These are phyloP conservation scores for Anolis sagrei DNA, from an alignment of 2,113 vertebrate species.

Conservation along the genomic window DNA sequence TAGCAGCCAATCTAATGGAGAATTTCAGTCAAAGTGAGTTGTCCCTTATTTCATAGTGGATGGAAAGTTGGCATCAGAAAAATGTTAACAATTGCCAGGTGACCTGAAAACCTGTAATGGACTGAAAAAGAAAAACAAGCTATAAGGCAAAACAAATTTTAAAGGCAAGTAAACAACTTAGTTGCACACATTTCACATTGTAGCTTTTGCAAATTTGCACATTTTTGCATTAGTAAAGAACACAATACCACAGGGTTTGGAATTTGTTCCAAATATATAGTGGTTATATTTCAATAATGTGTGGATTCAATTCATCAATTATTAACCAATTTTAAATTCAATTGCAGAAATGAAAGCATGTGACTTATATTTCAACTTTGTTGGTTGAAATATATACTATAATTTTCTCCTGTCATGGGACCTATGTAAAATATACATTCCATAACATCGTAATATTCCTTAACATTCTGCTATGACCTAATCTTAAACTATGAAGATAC, in stretches of 20 bases:
- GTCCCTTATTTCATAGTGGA: constrained; percentile 1
- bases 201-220: background rate
- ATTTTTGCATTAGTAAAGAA: background rate
- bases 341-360: background rate
- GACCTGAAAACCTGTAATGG: background rate
- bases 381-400: too few species aligned
- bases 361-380: too few species aligned
- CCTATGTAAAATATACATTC: background rate
- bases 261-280: background rate
- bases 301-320: background rate
- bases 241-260: background rate
- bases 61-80: background rate
- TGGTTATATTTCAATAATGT: background rate
- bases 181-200: constrained; percentile 8
- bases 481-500: background rate
- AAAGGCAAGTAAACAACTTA: background rate
- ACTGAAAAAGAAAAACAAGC: background rate
- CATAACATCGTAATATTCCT: background rate
- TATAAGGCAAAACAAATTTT: background rate
- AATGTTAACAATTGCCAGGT: background rate
- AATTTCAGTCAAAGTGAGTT: constrained; percentile 28
- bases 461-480: background rate
- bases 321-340: background rate
- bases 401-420: too few species aligned
- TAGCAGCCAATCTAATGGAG: background rate